These are phyloP conservation scores for Branchellion lobata DNA, from an alignment of 2,888 invertebrate genomes.

Conservation along the genomic window DNA sequence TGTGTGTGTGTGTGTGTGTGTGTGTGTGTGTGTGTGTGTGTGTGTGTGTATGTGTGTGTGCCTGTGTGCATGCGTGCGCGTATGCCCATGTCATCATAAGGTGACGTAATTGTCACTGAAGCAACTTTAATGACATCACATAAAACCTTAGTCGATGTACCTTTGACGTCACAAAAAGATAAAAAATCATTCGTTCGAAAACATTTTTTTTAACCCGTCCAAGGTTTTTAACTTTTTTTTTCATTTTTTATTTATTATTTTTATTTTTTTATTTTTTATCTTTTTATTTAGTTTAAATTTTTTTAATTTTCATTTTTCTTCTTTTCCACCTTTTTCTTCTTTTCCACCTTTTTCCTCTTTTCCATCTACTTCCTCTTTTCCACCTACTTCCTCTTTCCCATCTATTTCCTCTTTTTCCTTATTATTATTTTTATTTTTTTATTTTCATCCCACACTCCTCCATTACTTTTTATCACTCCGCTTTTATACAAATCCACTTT, in stretches of 20 bases:
- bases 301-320: background rate
- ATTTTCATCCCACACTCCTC: background rate
- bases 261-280: too few species aligned
- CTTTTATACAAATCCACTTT: background rate
- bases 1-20: background rate
- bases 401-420: background rate
- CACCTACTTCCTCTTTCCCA: background rate
- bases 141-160: too few species aligned
- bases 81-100: background rate
- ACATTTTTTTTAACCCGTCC: too few species aligned
- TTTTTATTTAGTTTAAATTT: too few species aligned
- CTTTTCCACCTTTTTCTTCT: background rate
- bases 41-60: constrained; percentile 11
- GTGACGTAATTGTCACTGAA: background rate
- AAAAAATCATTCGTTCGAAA: too few species aligned
- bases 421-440: background rate
- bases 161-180: too few species aligned
- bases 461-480: background rate
- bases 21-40: background rate
- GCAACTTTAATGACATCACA: background rate
- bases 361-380: background rate
- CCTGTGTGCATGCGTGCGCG: background rate
- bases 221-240: too few species aligned
- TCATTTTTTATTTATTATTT: too few species aligned
- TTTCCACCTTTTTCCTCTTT: background rate